Evolutionary conservation across 1,140 invertebrate species (phyloP), one percentile per base, ranked within the genome.

Genomic region (Pseudomyrmex cubaensis): DNA sequence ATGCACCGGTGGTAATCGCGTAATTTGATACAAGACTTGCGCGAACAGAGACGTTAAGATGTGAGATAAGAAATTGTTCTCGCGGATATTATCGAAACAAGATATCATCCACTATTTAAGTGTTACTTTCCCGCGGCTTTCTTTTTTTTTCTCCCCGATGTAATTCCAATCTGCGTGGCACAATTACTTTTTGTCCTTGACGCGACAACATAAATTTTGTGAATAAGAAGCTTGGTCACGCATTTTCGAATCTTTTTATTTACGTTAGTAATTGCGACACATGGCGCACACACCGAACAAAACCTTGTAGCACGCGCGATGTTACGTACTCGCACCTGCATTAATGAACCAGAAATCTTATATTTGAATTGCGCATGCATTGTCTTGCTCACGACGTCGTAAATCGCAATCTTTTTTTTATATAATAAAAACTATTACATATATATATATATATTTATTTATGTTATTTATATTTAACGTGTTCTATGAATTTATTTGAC

Each of bases 311-410:
- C 57, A 56, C 61, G 50, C 25, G 64, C 82, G 69, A 77, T 66
- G 66, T 70, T 84, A 75, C 59, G 84, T 86, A 74, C 90, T 80
- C 92, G 91, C 90, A 92, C 89, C 87, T 92, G 91, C 90, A 92
- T 92, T 91, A 92, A 92, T 91, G 83, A 92, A 84, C 70, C 61
- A 56, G 57, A 61, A 66, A 12, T 22, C 56, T 86, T 75, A 82
- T 76, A 84, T 76, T 82, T 85, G 72, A 63, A 61, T 72, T 44
- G 62, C 84, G 84, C 75, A 64, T 84, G 84, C 76, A 66, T 9
- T 10, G 1, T 3, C 2, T 12, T 8, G 8, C 10, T 62, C 10
- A 52, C 35, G 52, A n/a, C 15, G 12, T 20, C n/a, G 17, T 20
- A 9, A 20, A n/a, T 59, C 8, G 57, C 57, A 10, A 59, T 9